A percentile compares a stretch with the other conserved stretches of the same genome.
phyloP scores from a whole-genome alignment of 2,113 vertebrate species.

The Toxostoma redivivum region DNA sequence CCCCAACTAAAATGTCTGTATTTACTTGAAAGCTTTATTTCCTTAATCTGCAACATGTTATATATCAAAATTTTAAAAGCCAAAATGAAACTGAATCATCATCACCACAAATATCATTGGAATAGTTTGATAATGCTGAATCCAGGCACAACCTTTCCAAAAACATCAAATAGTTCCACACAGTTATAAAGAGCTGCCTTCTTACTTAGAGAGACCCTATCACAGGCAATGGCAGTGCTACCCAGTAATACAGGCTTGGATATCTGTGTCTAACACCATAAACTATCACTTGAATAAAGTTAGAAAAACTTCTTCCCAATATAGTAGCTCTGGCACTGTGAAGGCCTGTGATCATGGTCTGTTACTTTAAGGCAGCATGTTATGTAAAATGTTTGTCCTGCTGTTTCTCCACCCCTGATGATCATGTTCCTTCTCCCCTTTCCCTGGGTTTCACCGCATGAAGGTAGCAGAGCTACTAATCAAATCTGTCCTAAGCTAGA shows the following conservation, averaged over 20 bases:
- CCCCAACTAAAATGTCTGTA: not conserved
- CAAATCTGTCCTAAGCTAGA: not conserved
- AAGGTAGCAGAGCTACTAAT: not conserved
- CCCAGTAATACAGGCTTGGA: not conserved
- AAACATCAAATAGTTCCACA: not conserved
- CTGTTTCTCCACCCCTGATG: not conserved
- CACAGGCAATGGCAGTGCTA: not conserved
- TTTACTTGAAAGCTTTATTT: slow-evolving; percentile 8
- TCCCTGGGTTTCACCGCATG: not conserved
- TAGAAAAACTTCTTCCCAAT: not conserved
- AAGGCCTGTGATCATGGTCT: not conserved
- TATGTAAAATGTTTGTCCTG: not conserved
- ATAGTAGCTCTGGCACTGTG: not conserved
- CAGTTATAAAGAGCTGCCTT: not conserved
- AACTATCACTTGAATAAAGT: not conserved
- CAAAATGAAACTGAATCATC: not conserved
- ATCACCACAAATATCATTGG: not conserved
- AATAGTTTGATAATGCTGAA: not conserved
- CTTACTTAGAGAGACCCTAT: not conserved
- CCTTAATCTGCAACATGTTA: not conserved
- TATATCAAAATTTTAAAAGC: not conserved
- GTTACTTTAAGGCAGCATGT: not conserved
- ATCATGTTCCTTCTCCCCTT: not conserved
- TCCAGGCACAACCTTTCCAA: not conserved
- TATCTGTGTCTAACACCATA: not conserved